Evolutionary conservation across 1,140 invertebrate genomes (phyloP), one percentile per base, ranked within the genome.

Genomic region (Drosophila santomea): DNA sequence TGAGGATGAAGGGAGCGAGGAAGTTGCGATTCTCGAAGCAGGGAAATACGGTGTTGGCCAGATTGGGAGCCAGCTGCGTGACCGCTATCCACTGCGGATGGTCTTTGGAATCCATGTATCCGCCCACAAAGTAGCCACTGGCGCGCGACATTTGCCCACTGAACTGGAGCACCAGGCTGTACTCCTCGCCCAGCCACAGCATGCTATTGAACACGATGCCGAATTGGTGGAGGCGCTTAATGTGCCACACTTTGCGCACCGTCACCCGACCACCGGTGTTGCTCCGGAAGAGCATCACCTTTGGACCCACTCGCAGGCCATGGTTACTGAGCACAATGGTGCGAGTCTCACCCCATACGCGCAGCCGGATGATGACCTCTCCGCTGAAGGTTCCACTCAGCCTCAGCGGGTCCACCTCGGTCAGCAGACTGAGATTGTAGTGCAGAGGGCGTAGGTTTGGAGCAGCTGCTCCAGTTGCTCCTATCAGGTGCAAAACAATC

Each of bases 31-130:
- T 14, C 32, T 60, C 58, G 32, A 60, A 60, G 20, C 58, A 60
- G 58, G 58, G 58, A 28, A 60, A 60, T 3, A 60, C 20, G 20
- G 32, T 38, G 23, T 35, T 50, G 58, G 44, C 58, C 58, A 50
- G 20, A 12, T 38, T 38, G 45, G 58, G 58, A 6, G 35, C 8
- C 44, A 60, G 8, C 20, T 60, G 44, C n/a, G 35, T 25, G 32
- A 28, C 14, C 35, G 58, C 10, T 28, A 60, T 10, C 58, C 58
- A 60, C 32, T 60, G 12, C 17, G 4, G 17, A 8, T 23, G 41
- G 1, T 17, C 7, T 12, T 3, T 20, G 7, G 41, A n/a, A n/a
- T 59, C 43, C 17, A 11, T 1, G 44, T 60, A 60, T 17, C 28
- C 14, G 28, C 3, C 44, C 0, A 48, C 4, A 8, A 50, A 50